Conservation (phyloP, 2,888 invertebrate genomes). For the Plebejus anna region DNA sequence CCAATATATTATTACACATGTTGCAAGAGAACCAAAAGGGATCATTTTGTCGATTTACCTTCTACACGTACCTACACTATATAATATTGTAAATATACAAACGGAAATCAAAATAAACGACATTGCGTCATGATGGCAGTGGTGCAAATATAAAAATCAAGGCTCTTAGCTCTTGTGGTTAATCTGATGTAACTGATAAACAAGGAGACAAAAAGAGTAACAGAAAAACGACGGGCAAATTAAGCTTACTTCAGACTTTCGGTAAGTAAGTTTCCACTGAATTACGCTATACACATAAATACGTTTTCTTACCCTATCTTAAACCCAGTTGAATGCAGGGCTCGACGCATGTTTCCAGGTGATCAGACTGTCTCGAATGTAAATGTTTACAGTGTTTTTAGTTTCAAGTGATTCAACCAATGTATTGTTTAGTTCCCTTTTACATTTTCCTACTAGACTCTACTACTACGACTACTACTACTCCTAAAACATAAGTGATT, state of each 20-base stretch:
- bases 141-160: conserved; percentile 18
- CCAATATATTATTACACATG: background rate
- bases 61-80: background rate
- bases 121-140: background rate
- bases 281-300: no score
- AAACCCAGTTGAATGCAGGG: no score
- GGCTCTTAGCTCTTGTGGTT: background rate
- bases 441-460: no score
- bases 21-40: background rate
- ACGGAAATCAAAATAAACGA: conserved; percentile 9
- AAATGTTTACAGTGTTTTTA: no score
- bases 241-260: background rate
- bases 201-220: background rate
- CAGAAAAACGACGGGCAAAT: background rate
- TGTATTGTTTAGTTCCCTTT: no score
- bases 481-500: background rate
- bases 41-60: background rate
- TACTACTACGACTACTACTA: no score
- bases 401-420: no score
- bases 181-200: background rate
- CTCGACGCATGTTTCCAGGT: no score
- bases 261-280: background rate
- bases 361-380: no score
- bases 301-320: no score
- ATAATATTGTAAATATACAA: background rate